Base-by-base conservation (phyloP, 2,113 vertebrate species). In the Labeo rohita region DNA sequence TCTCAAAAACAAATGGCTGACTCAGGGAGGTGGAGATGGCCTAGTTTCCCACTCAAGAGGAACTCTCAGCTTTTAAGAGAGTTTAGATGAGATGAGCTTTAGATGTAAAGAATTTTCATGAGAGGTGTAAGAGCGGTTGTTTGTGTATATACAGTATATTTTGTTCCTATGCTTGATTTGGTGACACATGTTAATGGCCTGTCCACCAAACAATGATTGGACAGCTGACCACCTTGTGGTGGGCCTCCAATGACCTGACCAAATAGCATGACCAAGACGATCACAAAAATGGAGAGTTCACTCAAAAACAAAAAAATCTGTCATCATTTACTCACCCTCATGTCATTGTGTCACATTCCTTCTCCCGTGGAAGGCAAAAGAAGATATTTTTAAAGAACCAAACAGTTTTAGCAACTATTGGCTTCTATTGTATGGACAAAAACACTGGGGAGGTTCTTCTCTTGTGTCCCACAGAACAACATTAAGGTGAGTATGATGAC, bases 1-100 rank as follows among this genome's bases (percentile, higher is more conserved):
- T 88, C 65, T 83, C 43, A 50, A 66, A 85, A 88, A 91, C 88
- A 91, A 89, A 85, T 59, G 75, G 50, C 36, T 21, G 70, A 76
- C 74, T 86, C 54, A 87, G 80, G 39, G 84, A 91, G 83, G 63
- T 77, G 86, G 63, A 80, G 83, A 82, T 90, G 85, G 76, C 80
- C 83, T 87, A 73, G 73, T 83, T 88, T 75, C 54, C 50, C 50
- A 72, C 70, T 84, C 36, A 3, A 80, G 36, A 63, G 45, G 45
- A 28, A 50, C 23, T 77, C 50, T 70, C 6, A 83, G 78, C 49
- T 77, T 77, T 77, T 34, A 72, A 34, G 75, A 10, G 43, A 54
- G 56, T 68, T 18, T 70, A 45, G 36, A 50, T 68, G 21, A 83
- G 50, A 70, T 18, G 7, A 15, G 21, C 21, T 70, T 43, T 66